phyloP scores from a whole-genome alignment of 1,140 invertebrate genomes.

The Olivierus martensii region DNA sequence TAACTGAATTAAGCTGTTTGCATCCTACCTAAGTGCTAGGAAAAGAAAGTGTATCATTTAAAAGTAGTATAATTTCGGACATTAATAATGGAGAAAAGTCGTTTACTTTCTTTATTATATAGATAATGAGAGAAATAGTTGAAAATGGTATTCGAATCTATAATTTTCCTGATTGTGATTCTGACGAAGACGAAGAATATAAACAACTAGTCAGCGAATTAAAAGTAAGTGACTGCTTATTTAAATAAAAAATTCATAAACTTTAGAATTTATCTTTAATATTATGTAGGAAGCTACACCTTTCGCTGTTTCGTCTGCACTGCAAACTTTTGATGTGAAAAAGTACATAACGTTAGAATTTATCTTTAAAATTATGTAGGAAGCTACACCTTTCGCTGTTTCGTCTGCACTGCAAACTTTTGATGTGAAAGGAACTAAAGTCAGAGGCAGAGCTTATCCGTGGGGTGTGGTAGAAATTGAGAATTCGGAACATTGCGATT shows the following conservation, averaged over 20 bases:
- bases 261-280: slow-evolving; percentile 16
- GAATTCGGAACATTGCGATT: slow-evolving; percentile 47
- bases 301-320: slow-evolving; percentile 30
- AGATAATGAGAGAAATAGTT: slow-evolving; percentile 28
- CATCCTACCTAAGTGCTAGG: too few species aligned
- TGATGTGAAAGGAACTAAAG: slow-evolving; percentile 29
- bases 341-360: not conserved
- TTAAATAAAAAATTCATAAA: too few species aligned
- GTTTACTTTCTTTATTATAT: too few species aligned
- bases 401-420: slow-evolving; percentile 26
- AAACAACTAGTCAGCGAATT: slow-evolving; percentile 27
- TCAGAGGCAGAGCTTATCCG: slow-evolving; percentile 41
- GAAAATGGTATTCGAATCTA: slow-evolving; percentile 46
- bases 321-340: slow-evolving; percentile 25
- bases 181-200: slow-evolving; percentile 32
- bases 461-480: slow-evolving; percentile 50
- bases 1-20: too few species aligned
- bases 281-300: slow-evolving; percentile 22
- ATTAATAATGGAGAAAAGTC: too few species aligned
- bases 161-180: slow-evolving; percentile 39
- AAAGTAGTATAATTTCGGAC: too few species aligned
- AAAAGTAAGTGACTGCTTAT: slow-evolving; percentile 7
- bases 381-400: slow-evolving; percentile 30
- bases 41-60: too few species aligned
- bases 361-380: slow-evolving; percentile 16